Evolutionary conservation across 1,140 invertebrate genomes (phyloP), one percentile per base, ranked within the genome.

Genomic region (Drosophila micromelanica): DNA sequence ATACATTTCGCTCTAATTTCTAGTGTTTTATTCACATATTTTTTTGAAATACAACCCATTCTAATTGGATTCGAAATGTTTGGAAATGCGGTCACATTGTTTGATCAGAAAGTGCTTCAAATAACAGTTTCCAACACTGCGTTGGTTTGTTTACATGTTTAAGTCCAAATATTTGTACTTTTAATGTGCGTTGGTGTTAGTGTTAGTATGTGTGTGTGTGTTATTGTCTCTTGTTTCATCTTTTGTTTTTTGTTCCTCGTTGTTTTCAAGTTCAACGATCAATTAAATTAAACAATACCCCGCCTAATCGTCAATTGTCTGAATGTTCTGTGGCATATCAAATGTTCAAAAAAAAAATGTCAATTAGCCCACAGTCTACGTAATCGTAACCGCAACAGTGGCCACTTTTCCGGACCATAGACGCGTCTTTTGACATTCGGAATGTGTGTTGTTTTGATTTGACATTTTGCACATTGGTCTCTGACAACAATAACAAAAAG

Each of bases 211-310:
- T 3, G 15, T 11, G 13, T n/a, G 13, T 20, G 40, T 42, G 17
- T n/a, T n/a, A n/a, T 5, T 42, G 13, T 8, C 11, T 48, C 13
- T 30, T 3, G 15, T 52, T 52, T 52, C 5, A 42, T 40, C 37
- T 70, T 40, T 54, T 38, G 40, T 43, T 48, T 60, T 40, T 17
- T 1, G 17, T 17, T 17, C 2, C 2, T 17, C 2, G 1, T 43
- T n/a, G 43, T 35, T 69, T 82, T 85, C 77, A 86, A 85, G 80
- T 80, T 80, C 81, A 84, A 65, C 42, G 80, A 80, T 84, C 54
- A 86, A 86, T 84, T 60, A 51, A 84, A 64, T 67, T 78, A 55
- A 45, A 67, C 59, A 79, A 63, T 49, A 43, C n/a, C 48, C 57
- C 12, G 54, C 32, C 42, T 43, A 56, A 42, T 8, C n/a, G 46